Base-by-base conservation (phyloP, 2,113 vertebrate genomes). In the Corythaeola cristata region DNA sequence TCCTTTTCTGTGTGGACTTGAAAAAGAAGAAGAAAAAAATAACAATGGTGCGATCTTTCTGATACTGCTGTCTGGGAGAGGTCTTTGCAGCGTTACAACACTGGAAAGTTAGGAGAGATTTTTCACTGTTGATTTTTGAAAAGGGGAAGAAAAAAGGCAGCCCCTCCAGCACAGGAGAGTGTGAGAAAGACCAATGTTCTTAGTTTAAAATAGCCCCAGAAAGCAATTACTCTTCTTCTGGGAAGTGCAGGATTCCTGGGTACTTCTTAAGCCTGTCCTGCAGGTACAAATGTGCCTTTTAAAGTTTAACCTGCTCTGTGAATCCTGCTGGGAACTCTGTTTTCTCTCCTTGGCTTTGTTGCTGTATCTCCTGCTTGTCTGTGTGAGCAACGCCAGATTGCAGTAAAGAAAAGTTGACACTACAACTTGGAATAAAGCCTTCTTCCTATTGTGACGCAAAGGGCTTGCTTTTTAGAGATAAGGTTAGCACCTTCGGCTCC, bases 191-290 rank as follows among this genome's bases (percentile, higher is more conserved):
- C 59, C 10, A 5, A 24, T 32, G 60, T 74, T 88, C 66, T 76
- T 91, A 39, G 64, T 89, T 91, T 96, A 89, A 95, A 97, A 95
- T 82, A 85, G 75, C 89, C 85, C 78, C 94, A 76, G 89, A 95
- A 96, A 94, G 92, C 79, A 97, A 94, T 94, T 92, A 81, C 72
- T 73, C 33, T 91, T 93, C 90, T 90, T 90, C 62, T 72, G 85
- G 71, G 71, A 95, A 89, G 83, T 80, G 53, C 58, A 94, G 64
- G 39, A 85, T 95, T 91, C 86, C 69, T 80, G 67, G 64, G 67
- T 75, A 74, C 56, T 96, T 89, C 89, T 91, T 93, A 95, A 88
- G 79, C 44, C 66, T 96, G 85, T 95, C 93, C 93, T 92, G 84
- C 85, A 93, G 93, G 71, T 93, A 90, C 53, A 83, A 95, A 91